Evolutionary conservation across 2,113 vertebrate species (phyloP).

Genomic region (Laticauda laticaudata): DNA sequence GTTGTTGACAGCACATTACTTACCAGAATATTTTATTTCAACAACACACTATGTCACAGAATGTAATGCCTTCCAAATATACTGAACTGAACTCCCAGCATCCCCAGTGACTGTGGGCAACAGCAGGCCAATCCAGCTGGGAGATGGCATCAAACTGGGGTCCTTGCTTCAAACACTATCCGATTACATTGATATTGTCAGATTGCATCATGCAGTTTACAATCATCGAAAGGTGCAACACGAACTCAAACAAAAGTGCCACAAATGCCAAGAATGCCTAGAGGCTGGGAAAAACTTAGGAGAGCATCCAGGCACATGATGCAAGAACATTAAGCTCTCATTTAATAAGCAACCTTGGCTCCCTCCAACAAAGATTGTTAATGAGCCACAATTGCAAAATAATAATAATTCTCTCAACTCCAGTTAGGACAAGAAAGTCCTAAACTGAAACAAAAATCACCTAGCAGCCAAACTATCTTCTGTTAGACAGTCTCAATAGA

Average conservation of each 20-base stretch:
- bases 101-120: not conserved
- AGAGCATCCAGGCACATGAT: not conserved
- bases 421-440: not conserved
- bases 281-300: constrained; percentile 8
- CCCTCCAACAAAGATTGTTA: not conserved
- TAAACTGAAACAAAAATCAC: not conserved
- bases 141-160: not conserved
- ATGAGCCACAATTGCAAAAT: not conserved
- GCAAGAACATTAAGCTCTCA: not conserved
- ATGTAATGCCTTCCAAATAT: not conserved
- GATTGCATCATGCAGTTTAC: not conserved
- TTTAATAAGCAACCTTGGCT: not conserved
- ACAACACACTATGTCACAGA: not conserved
- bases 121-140: not conserved
- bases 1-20: not conserved
- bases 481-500: too few relatives aligned
- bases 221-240: not conserved
- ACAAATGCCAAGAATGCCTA: not conserved
- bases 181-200: not conserved
- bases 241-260: not conserved
- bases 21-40: not conserved
- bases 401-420: not conserved
- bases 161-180: not conserved
- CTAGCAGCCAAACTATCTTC: not conserved
- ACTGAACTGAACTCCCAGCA: not conserved